These are phyloP conservation scores for Caenorhabditis wallacei DNA, from an alignment of 2,888 invertebrate species.

Conservation along the genomic window DNA sequence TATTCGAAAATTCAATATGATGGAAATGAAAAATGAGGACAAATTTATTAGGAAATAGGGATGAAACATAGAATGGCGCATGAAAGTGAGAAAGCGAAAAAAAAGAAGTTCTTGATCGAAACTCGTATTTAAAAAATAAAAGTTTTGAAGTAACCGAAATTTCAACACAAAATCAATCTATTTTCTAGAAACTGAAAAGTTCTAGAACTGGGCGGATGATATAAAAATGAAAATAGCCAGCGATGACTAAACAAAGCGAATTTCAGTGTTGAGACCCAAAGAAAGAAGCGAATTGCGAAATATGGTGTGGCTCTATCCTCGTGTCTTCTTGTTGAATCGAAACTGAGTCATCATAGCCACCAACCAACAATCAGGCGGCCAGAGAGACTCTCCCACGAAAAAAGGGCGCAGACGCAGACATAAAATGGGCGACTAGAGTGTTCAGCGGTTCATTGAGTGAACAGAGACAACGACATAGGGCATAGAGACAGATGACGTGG, in stretches of 20 bases:
- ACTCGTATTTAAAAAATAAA: background rate
- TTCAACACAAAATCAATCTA: too few species aligned
- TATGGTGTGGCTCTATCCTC: constrained; percentile 32
- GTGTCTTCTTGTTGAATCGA: constrained; percentile 42
- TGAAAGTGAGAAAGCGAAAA: background rate
- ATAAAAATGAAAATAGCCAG: constrained; percentile 7
- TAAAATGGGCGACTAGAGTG: constrained; percentile 24
- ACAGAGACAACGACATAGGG: constrained; percentile 17
- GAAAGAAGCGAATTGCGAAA: constrained; percentile 53
- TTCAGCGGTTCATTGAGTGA: constrained; percentile 41
- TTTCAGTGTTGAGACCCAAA: constrained; percentile 20
- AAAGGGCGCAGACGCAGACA: constrained; percentile 37
- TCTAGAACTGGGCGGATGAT: constrained; percentile 4
- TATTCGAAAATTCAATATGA: too few species aligned
- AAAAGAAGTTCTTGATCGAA: background rate
- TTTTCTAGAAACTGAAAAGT: background rate
- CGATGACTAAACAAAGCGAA: constrained; percentile 17
- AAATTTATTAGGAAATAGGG: too few species aligned
- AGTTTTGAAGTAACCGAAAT: too few species aligned
- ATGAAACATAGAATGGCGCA: background rate
- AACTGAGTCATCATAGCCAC: constrained; percentile 50
- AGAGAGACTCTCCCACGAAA: constrained; percentile 24
- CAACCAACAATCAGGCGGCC: constrained; percentile 55
- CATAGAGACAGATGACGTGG: constrained; percentile 42
- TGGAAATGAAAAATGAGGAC: too few species aligned